phyloP scores from a whole-genome alignment of 2,888 invertebrate species.

The Conistra vaccinii region DNA sequence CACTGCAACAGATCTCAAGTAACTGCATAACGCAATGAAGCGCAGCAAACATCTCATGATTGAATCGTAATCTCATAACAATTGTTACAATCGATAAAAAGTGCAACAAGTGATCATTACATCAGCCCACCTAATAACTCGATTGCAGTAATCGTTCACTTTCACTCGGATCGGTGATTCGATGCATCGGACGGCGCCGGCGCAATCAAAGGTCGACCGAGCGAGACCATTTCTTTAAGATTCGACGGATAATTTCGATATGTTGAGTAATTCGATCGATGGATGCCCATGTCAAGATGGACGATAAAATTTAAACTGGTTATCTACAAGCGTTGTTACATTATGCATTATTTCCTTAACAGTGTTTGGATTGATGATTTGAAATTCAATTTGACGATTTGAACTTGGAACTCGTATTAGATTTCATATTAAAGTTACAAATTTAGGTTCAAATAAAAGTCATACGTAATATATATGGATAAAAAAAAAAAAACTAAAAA shows the following conservation, averaged over 20 bases:
- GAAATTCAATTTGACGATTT: not conserved
- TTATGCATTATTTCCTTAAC: not conserved
- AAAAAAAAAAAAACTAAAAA: not conserved
- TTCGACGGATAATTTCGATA: conserved; percentile 64
- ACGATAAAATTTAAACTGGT: conserved; percentile 36
- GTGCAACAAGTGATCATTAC: conserved; percentile 83
- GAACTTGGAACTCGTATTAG: not conserved
- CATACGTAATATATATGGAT: not conserved
- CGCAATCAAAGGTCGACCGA: conserved; percentile 77
- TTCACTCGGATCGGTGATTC: conserved; percentile 83
- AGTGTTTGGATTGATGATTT: conserved; percentile 3
- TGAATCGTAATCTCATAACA: conserved; percentile 74
- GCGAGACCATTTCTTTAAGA: conserved; percentile 74
- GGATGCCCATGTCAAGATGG: conserved; percentile 44
- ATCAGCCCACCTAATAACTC: conserved; percentile 84
- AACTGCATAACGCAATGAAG: conserved; percentile 37
- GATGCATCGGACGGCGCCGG: conserved; percentile 75
- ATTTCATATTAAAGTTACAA: not conserved
- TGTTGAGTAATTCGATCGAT: conserved; percentile 52
- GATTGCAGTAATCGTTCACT: conserved; percentile 86
- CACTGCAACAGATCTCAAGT: not conserved
- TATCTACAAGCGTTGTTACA: conserved; percentile 15
- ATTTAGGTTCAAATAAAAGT: not conserved
- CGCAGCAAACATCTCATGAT: conserved; percentile 68
- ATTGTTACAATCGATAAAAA: conserved; percentile 79